A percentile compares a stretch with the other conserved stretches of the same genome.
These are phyloP conservation scores for Aphelinus certus DNA, from an alignment of 1,140 invertebrate genomes.

Conservation along the genomic window DNA sequence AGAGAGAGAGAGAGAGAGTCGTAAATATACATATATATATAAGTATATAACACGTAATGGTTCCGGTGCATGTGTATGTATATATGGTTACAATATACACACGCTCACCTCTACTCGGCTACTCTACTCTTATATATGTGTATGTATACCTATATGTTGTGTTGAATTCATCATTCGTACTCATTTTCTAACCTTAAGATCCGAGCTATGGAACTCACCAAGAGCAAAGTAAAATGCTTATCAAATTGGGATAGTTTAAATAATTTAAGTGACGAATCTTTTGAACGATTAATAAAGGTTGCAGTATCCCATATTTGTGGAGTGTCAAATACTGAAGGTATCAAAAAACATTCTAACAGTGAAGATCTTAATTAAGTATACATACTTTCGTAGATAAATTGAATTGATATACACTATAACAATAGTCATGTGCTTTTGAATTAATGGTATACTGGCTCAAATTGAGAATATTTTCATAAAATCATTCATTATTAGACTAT, in stretches of 20 bases:
- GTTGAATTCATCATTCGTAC: too few relatives aligned
- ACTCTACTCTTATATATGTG: too few relatives aligned
- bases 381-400: too few relatives aligned
- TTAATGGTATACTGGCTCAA: too few relatives aligned
- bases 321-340: slow-evolving; percentile 52
- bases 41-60: not conserved
- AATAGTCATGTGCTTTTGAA: too few relatives aligned
- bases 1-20: too few relatives aligned
- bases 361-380: too few relatives aligned
- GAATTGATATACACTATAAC: too few relatives aligned
- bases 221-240: slow-evolving; percentile 47
- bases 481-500: too few relatives aligned
- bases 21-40: not conserved
- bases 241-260: slow-evolving; percentile 51
- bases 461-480: too few relatives aligned
- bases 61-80: not conserved
- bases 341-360: slow-evolving; percentile 1
- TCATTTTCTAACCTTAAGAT: not conserved
- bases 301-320: slow-evolving; percentile 50
- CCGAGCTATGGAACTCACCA: slow-evolving; percentile 50
- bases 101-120: too few relatives aligned
- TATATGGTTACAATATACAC: not conserved
- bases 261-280: slow-evolving; percentile 53
- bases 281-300: slow-evolving; percentile 56
- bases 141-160: too few relatives aligned